Evolutionary conservation across 2,888 invertebrate genomes (phyloP), one percentile per base, ranked within the genome.

Genomic region (Rhaphigaster nebulosa): DNA sequence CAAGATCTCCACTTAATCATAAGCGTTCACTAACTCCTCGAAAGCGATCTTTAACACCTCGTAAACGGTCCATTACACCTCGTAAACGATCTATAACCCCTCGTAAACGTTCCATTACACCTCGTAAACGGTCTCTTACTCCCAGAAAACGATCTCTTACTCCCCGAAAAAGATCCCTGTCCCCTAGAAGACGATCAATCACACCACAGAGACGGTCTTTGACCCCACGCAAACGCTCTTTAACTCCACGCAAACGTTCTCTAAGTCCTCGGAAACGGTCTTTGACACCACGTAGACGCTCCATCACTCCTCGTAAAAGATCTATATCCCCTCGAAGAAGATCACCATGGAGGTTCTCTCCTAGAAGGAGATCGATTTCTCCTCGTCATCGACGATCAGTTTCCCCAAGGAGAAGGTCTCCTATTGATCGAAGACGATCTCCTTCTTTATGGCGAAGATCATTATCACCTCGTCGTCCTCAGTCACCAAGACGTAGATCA

Each of bases 361-460:
- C 80, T 26, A 84, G 91, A 41, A 90, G 87, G 70, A 90, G 91
- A 70, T 92, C 91, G 12, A 50, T 91, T 18, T 90, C 91, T 41
- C 90, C 91, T 1, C 87, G 92, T 38, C 90, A 91, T 70, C 90
- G 91, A 45, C 52, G 90, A 13, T 90, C 90, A 0, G 91, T 90
- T 50, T 87, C 90, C 18, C 90, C 87, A 2, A 52, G 89, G n/a
- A 84, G 91, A 23, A 50, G 52, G 26, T 87, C 91, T 12, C 91
- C 91, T 56, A 45, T 84, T 13, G 84, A 84, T n/a, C 70, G 87
- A 41, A 88, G 87, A 65, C 60, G 87, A 34, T 89, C 88, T n/a
- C 76, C 70, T 45, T 76, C 89, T 12, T 45, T 88, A 20, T 60
- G 89, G 76, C 13, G 88, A 41, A 50, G 91, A 29, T 90, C 90